phyloP scores from a whole-genome alignment of 64 coral and sea anemone species.

The Actinia tenebrosa region DNA sequence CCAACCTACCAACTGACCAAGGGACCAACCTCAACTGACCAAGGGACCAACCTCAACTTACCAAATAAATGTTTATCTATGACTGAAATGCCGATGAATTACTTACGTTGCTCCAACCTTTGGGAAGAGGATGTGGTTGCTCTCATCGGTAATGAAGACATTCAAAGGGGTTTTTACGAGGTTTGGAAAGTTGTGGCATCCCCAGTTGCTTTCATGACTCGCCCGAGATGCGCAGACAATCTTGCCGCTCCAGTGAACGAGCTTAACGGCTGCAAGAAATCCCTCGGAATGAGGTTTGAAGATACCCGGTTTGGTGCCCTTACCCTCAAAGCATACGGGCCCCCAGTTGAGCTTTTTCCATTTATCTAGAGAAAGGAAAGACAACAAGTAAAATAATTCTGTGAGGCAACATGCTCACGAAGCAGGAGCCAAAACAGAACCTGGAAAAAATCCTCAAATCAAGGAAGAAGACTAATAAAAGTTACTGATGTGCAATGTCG shows the following conservation, averaged over 20 bases:
- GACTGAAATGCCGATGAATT: too few relatives aligned
- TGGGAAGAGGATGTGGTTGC: slow-evolving; percentile 37
- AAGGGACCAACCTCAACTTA: neutral
- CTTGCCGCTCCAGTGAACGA: slow-evolving; percentile 26
- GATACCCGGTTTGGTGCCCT: slow-evolving; percentile 24
- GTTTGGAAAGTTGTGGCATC: slow-evolving; percentile 42
- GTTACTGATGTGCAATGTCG: too few relatives aligned
- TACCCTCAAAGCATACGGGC: slow-evolving; percentile 50
- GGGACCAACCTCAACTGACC: too few relatives aligned
- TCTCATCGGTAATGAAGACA: slow-evolving; percentile 37
- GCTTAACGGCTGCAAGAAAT: slow-evolving; percentile 34
- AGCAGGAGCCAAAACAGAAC: too few relatives aligned
- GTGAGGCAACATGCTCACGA: too few relatives aligned
- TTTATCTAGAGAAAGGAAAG: slow-evolving; percentile 28
- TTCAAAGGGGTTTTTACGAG: slow-evolving; percentile 34
- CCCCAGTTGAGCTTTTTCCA: slow-evolving; percentile 38
- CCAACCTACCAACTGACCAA: too few relatives aligned
- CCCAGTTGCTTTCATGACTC: slow-evolving; percentile 49
- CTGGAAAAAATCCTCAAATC: too few relatives aligned
- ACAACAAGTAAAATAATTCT: neutral
- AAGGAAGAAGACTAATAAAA: too few relatives aligned
- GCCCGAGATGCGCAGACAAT: slow-evolving; percentile 24
- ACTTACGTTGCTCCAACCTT: slow-evolving; percentile 3
- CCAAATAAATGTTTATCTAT: neutral
- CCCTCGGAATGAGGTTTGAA: slow-evolving; percentile 24